Percentiles rank a stretch among this genome's conserved stretches.
Conservation (phyloP, 2,113 vertebrate species). For the Malaclemys terrapin region DNA sequence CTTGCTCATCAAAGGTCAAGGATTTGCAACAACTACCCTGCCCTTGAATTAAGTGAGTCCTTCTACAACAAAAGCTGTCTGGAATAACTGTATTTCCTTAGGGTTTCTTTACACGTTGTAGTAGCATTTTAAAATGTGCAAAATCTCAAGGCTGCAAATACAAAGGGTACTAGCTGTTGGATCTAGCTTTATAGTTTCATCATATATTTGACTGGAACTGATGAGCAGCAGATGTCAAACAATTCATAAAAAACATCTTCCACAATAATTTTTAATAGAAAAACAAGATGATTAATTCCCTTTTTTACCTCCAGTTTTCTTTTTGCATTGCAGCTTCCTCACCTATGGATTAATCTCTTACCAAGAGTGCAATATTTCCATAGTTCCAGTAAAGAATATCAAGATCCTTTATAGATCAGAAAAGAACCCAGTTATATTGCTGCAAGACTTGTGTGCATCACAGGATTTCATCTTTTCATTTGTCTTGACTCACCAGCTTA, state of each 20-base stretch:
- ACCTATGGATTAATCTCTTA: conserved; percentile 10
- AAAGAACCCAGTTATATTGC: neutral
- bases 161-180: neutral
- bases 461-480: neutral
- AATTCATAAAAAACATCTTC: conserved; percentile 50
- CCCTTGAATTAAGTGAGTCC: neutral
- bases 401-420: neutral
- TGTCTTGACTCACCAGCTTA: neutral
- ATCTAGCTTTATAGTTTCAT: neutral
- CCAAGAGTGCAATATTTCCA: neutral
- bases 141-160: conserved; percentile 19
- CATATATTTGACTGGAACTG: conserved; percentile 28
- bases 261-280: conserved; percentile 14
- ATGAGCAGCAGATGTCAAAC: conserved; percentile 51
- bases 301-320: neutral
- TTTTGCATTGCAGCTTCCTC: neutral
- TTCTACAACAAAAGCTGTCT: neutral
- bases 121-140: neutral
- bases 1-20: neutral
- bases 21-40: neutral
- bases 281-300: conserved; percentile 37
- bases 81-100: conserved; percentile 25
- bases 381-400: neutral
- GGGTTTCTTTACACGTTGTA: conserved; percentile 10
- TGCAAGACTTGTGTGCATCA: neutral